Evolutionary conservation across 2,888 invertebrate genomes (phyloP), one percentile per base, ranked within the genome.

Genomic region (Alentia gelatinosa): DNA sequence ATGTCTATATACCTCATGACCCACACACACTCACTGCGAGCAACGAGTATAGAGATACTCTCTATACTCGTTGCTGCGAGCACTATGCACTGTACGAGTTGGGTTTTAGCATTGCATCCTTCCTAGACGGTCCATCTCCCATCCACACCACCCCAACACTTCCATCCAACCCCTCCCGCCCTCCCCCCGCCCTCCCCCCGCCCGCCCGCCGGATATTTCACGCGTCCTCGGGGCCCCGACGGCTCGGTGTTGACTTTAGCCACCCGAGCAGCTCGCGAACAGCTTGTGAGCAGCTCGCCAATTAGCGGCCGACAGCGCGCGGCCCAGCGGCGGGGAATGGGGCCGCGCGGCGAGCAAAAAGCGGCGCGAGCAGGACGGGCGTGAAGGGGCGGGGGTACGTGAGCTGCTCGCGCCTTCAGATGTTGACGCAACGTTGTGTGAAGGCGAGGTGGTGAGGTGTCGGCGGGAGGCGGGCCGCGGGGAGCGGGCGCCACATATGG

Each of bases 391-490:
- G 30, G 15, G n/a, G 79, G 37, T 19, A 15, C 12, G 79, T 39
- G 79, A 79, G 79, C 79, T 37, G 37, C 79, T 79, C 79, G 79
- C 79, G 35, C 39, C 79, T 79, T 79, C 79, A 79, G 79, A 35
- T 79, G 79, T 35, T 39, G 79, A 39, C 79, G 79, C 79, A 79
- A 79, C 79, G 79, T 39, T 19, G 79, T 79, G 79, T 79, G 79
- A 79, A 79, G 79, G 79, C 79, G 79, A 79, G 79, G 79, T 79
- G 79, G 79, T 79, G 79, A 79, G 79, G 79, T 79, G 79, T 79
- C 37, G 39, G 68, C 68, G 68, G 79, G 79, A 19, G 79, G 39
- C 37, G 37, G 79, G 79, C 7, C 19, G 37, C 35, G 79, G 35
- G n/a, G n/a, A n/a, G n/a, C n/a, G n/a, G n/a, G n/a, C n/a, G n/a